phyloP scores from a whole-genome alignment of 2,888 invertebrate genomes.

The Druceiella hillmani region DNA sequence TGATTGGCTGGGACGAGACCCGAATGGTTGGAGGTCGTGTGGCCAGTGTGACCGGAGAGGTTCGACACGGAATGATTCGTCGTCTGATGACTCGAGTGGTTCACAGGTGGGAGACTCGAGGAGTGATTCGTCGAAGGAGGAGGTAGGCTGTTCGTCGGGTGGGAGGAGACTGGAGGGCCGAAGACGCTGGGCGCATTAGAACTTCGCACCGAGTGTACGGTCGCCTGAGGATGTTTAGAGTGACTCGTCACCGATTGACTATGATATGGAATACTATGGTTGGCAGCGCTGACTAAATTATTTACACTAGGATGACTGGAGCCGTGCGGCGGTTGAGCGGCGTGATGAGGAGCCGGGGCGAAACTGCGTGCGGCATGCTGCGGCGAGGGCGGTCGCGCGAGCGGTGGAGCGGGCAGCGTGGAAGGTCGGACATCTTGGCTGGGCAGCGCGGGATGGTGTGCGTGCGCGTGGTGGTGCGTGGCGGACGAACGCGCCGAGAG shows the following conservation, averaged over 20 bases:
- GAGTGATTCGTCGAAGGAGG: conserved; percentile 14
- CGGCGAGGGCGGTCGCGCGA: conserved; percentile 17
- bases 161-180: conserved; percentile 11
- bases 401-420: background rate
- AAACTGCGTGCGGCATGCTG: conserved; percentile 32
- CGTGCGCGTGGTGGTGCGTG: conserved; percentile 18
- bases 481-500: conserved; percentile 34
- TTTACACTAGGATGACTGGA: conserved; percentile 51
- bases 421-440: conserved; percentile 34
- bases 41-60: conserved; percentile 18
- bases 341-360: conserved; percentile 39
- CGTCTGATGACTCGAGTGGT: conserved; percentile 16
- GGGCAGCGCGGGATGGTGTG: conserved; percentile 35
- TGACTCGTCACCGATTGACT: conserved; percentile 38
- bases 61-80: conserved; percentile 21
- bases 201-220: no score
- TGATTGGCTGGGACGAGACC: conserved; percentile 15
- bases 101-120: conserved; percentile 14
- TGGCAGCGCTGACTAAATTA: conserved; percentile 44
- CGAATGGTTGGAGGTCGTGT: conserved; percentile 13
- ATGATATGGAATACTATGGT: conserved; percentile 42
- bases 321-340: conserved; percentile 41
- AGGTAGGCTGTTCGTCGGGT: conserved; percentile 14
- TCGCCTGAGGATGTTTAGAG: conserved; percentile 51
- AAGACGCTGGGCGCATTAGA: conserved; percentile 7